phyloP scores from a whole-genome alignment of 2,888 invertebrate species.

The Callosobruchus maculatus region DNA sequence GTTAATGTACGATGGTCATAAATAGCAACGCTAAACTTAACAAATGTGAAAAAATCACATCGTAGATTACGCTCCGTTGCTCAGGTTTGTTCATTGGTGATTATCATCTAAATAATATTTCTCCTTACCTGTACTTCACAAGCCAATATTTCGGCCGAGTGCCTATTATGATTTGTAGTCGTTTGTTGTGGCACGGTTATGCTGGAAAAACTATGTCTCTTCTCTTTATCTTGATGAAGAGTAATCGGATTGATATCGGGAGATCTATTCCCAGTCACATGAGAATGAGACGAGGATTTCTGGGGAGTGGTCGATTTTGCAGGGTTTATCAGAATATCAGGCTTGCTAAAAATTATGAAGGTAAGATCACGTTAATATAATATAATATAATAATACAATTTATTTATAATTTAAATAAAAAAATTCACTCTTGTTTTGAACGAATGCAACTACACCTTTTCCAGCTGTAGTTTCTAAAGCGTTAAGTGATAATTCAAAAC shows the following conservation, averaged over 20 bases:
- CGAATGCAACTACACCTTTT: no score
- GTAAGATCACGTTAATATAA: neutral
- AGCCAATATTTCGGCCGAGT: conserved; percentile 70
- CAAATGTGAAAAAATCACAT: no score
- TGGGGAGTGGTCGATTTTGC: conserved; percentile 23
- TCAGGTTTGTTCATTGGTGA: no score
- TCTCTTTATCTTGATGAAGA: conserved; percentile 47
- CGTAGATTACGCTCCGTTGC: no score
- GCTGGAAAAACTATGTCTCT: conserved; percentile 59
- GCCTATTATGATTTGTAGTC: conserved; percentile 45
- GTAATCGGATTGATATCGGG: conserved; percentile 18
- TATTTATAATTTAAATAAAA: no score
- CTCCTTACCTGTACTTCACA: conserved; percentile 38
- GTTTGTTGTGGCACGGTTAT: conserved; percentile 48
- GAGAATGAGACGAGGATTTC: conserved; percentile 21
- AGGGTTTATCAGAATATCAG: conserved; percentile 28
- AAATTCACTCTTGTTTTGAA: no score
- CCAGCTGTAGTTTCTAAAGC: no score
- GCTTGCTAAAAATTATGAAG: conserved; percentile 27
- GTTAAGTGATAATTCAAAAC: no score
- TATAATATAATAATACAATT: no score
- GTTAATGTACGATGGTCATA: no score
- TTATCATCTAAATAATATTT: neutral
- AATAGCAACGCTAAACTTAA: no score
- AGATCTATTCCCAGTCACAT: conserved; percentile 22